A percentile compares a stretch with the other conserved stretches of the same genome.
These are phyloP conservation scores for Myotis davidii DNA, from an alignment of 2,113 vertebrate species.

Conservation along the genomic window DNA sequence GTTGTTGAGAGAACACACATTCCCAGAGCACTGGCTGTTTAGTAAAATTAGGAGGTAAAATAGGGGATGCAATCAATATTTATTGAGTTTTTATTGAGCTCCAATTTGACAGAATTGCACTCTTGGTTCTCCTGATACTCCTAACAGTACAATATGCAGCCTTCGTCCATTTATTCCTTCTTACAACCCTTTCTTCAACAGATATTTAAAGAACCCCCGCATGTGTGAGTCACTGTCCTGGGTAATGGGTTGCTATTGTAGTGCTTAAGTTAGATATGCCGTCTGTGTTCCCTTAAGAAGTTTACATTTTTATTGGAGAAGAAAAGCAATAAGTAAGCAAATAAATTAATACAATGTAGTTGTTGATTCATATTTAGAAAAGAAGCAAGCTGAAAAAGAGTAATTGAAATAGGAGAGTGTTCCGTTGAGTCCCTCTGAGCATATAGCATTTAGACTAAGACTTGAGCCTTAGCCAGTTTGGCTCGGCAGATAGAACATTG, in stretches of 20 bases:
- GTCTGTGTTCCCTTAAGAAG: neutral
- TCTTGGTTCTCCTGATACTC: neutral
- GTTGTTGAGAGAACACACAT: neutral
- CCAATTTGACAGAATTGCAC: neutral
- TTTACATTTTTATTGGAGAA: neutral
- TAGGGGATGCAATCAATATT: neutral
- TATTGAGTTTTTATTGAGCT: constrained; percentile 39
- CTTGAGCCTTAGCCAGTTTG: no score
- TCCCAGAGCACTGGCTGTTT: neutral
- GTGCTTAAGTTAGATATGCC: neutral
- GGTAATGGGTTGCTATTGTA: neutral
- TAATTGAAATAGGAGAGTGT: neutral
- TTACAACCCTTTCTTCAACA: neutral
- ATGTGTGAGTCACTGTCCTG: neutral
- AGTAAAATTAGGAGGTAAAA: neutral
- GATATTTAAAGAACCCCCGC: neutral
- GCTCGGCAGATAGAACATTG: no score
- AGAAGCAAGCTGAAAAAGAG: neutral
- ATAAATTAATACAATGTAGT: neutral
- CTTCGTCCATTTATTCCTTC: neutral
- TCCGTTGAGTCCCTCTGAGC: neutral
- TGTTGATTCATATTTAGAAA: neutral
- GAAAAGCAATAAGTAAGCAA: neutral
- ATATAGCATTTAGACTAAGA: neutral
- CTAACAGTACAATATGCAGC: neutral